phyloP scores from a whole-genome alignment of 2,113 vertebrate species.

The Phaethornis superciliosus region DNA sequence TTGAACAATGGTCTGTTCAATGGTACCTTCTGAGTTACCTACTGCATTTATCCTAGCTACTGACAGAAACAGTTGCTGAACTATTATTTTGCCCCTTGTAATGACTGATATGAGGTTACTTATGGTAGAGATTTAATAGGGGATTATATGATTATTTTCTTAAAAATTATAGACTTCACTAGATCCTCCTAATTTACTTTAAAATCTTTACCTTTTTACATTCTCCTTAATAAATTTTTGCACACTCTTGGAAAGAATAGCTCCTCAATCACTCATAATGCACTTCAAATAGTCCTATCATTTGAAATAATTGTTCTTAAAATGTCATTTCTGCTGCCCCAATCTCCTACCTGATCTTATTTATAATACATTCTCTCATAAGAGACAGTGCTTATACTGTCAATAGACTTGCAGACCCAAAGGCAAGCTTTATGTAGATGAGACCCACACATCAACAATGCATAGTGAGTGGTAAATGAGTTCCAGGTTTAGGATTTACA shows the following conservation, averaged over 20 bases:
- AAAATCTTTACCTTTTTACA: conserved; percentile 21
- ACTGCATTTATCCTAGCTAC: conserved; percentile 33
- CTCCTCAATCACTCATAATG: neutral
- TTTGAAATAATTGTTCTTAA: conserved; percentile 15
- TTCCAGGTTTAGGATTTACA: neutral
- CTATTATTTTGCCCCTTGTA: neutral
- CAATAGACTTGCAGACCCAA: neutral
- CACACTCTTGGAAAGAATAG: conserved; percentile 15
- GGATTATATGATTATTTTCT: conserved; percentile 1
- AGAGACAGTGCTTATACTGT: neutral
- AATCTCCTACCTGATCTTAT: neutral
- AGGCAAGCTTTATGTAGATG: neutral
- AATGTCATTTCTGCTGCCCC: neutral
- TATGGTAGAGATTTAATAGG: conserved; percentile 33
- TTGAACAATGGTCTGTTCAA: conserved; percentile 20
- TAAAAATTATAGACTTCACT: neutral
- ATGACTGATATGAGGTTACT: conserved; percentile 15
- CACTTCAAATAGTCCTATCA: neutral
- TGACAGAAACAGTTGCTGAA: conserved; percentile 22
- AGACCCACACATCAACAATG: neutral
- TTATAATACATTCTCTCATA: neutral
- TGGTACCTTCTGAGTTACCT: neutral
- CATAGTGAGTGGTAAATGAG: neutral
- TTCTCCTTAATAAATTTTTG: conserved; percentile 29
- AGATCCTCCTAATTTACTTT: neutral